Conservation (phyloP, 2,113 vertebrate genomes). For the Otus sunia region DNA sequence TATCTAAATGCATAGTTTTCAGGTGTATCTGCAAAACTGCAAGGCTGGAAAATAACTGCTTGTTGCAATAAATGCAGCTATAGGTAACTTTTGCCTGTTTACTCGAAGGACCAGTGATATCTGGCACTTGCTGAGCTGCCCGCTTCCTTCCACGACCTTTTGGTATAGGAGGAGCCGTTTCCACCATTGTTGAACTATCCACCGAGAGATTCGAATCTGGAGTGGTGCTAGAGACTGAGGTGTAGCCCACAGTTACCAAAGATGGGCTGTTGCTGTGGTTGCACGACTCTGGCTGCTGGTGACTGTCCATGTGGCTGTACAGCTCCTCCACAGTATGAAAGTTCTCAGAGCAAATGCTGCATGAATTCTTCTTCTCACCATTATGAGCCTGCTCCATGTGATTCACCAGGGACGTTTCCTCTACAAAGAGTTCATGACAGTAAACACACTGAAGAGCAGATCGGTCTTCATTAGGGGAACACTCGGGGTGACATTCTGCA, state of each 20-base stretch:
- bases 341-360: slow-evolving; percentile 92
- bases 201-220: slow-evolving; percentile 97
- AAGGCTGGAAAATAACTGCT: slow-evolving; percentile 94
- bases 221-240: slow-evolving; percentile 97
- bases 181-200: slow-evolving; percentile 94
- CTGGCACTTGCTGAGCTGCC: slow-evolving; percentile 85
- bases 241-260: slow-evolving; percentile 93
- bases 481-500: slow-evolving; percentile 94
- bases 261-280: slow-evolving; percentile 98
- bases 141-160: slow-evolving; percentile 94
- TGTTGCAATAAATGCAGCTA: slow-evolving; percentile 97
- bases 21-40: slow-evolving; percentile 95
- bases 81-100: slow-evolving; percentile 94
- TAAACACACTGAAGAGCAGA: slow-evolving; percentile 93
- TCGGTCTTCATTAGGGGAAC: slow-evolving; percentile 90
- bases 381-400: slow-evolving; percentile 93
- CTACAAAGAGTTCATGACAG: slow-evolving; percentile 94
- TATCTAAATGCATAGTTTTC: slow-evolving; percentile 96
- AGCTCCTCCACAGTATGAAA: slow-evolving; percentile 93
- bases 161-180: slow-evolving; percentile 86
- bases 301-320: slow-evolving; percentile 95
- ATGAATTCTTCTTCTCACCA: slow-evolving; percentile 89
- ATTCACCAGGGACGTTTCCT: slow-evolving; percentile 89
- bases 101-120: slow-evolving; percentile 83
- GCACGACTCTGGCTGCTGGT: slow-evolving; percentile 94